Conservation (phyloP, 2,797 vertebrate genomes). For the Fringilla coelebs region DNA sequence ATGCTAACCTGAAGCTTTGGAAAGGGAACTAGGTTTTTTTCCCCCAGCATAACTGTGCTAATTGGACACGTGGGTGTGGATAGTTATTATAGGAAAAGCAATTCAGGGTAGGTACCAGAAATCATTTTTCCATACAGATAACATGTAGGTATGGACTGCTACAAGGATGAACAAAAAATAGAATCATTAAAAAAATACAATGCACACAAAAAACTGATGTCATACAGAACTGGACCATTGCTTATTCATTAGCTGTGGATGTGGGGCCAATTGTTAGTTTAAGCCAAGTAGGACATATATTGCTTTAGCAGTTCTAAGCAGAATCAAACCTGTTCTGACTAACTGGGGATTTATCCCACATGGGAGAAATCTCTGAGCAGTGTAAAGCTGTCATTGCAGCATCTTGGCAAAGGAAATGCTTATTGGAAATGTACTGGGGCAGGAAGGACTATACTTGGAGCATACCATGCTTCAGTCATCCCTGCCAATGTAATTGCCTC, state of each 20-base stretch:
- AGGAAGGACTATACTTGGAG: constrained; percentile 31
- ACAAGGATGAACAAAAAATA: not conserved
- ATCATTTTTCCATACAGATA: not conserved
- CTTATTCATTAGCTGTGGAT: constrained; percentile 1
- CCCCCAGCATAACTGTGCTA: constrained; percentile 22
- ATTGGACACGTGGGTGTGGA: constrained; percentile 48
- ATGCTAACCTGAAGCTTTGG: not conserved
- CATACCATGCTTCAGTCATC: not conserved
- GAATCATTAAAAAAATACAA: not conserved
- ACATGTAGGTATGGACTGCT: not conserved
- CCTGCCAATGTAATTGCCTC: constrained; percentile 44
- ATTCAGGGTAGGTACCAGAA: not conserved
- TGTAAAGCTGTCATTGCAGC: constrained; percentile 16
- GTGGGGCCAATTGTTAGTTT: not conserved
- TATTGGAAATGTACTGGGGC: constrained; percentile 16
- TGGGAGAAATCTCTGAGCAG: not conserved
- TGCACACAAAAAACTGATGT: not conserved
- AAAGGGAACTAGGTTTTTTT: not conserved
- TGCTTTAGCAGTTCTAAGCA: constrained; percentile 3
- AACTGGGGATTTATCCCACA: constrained; percentile 6
- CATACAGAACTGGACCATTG: not conserved
- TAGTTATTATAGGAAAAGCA: constrained; percentile 30
- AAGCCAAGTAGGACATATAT: not conserved
- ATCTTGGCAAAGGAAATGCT: constrained; percentile 14
- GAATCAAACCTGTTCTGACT: constrained; percentile 18